Evolutionary conservation across 2,888 invertebrate genomes (phyloP), one percentile per base, ranked within the genome.

Genomic region (Esperia sulphurella): DNA sequence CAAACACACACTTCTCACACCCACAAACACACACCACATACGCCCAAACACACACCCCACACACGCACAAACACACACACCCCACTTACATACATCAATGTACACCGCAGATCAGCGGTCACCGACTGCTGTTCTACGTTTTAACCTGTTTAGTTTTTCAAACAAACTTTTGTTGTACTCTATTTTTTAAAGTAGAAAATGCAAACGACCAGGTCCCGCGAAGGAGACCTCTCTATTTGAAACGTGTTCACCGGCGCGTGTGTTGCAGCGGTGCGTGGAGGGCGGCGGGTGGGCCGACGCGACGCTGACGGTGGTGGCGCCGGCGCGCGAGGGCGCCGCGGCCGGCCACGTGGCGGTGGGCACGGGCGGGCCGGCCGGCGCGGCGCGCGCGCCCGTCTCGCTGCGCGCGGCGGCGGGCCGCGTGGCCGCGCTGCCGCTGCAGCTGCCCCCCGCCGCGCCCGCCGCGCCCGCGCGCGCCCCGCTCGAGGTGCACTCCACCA

Each of bases 401-500:
- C 48, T 54, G 49, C 59, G 55, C 55, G 53, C 47, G 37, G 45
- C 37, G 40, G 48, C 54, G 55, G 57, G 57, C 54, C 28, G 43
- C 44, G 29, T 51, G 51, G 53, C 46, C 35, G 45, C 41, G 30
- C 51, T 12, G 14, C 41, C 50, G 47, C 49, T 53, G 43, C 51
- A 37, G 29, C 51, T 49, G 39, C 14, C 39, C 29, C 31, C 21
- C 46, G 53, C 51, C 44, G 57, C 52, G 54, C 63, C 59, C 43
- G 13, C 43, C 50, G n/a, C 30, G 45, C 38, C 29, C 43, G 21
- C 41, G 12, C 10, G 40, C 31, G 95, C 94, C 64, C 93, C 94
- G 61, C 87, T 98, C 52, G 92, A 93, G 71, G 92, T 97, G 54
- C 93, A 95, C 68, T 97, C 95, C 64, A 93, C 94, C 5, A 97